Evolutionary conservation across 2,113 vertebrate species (phyloP).

Genomic region (Peromyscus maniculatus): DNA sequence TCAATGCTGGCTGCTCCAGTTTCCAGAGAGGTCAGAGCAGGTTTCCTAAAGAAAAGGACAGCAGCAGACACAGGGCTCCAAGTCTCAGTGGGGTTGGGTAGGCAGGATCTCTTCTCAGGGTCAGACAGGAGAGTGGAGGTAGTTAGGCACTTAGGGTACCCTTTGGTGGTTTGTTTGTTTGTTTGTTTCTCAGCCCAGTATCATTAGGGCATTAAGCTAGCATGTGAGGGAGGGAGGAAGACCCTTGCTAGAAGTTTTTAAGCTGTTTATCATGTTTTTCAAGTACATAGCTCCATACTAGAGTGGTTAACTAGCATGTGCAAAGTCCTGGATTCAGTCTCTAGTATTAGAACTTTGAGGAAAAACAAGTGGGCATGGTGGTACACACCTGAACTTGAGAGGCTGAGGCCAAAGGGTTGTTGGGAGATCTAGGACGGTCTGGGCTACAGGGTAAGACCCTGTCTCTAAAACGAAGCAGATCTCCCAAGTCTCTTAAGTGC

Average conservation of each 20-base stretch:
- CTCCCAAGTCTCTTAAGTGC: background rate
- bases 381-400: background rate
- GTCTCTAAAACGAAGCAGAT: background rate
- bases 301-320: background rate
- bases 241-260: fast-evolving
- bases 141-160: fast-evolving
- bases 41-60: fast-evolving
- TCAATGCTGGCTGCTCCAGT: background rate
- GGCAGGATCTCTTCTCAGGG: background rate
- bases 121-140: fast-evolving
- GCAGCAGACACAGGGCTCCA: fast-evolving
- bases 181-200: background rate
- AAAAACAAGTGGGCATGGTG: background rate
- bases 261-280: fast-evolving
- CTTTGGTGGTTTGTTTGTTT: background rate
- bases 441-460: background rate
- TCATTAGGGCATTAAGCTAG: fast-evolving
- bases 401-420: background rate
- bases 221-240: fast-evolving
- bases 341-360: background rate
- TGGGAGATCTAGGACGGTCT: no score
- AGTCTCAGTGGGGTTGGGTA: background rate
- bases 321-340: background rate
- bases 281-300: background rate
- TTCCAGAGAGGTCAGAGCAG: fast-evolving